These are phyloP conservation scores for Montipora efflorescens DNA, from an alignment of 64 coral and sea anemone species.

Conservation along the genomic window DNA sequence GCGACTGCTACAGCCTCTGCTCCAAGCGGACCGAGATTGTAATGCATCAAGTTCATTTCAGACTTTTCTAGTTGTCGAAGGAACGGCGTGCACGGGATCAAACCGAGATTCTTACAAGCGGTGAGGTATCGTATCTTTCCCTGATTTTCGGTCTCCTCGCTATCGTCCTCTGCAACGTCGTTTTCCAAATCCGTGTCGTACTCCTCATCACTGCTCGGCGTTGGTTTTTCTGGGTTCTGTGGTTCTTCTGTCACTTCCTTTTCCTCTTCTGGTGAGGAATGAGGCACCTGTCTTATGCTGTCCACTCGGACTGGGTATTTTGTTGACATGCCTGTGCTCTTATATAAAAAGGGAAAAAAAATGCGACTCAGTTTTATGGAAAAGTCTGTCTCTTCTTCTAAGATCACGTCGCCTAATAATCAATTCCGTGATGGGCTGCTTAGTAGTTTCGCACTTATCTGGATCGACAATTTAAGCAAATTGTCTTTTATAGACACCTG, in stretches of 20 bases:
- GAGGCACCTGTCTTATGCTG: slow-evolving; percentile 75
- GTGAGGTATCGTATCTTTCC: slow-evolving; percentile 75
- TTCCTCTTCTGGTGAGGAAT: slow-evolving; percentile 1
- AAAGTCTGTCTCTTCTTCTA: too few species aligned
- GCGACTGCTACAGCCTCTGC: slow-evolving; percentile 88
- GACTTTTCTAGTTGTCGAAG: slow-evolving; percentile 75
- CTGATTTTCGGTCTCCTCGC: slow-evolving; percentile 24
- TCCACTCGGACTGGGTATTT: slow-evolving; percentile 62
- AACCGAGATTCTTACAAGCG: slow-evolving; percentile 73
- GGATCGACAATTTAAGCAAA: too few species aligned
- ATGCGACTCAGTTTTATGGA: neutral
- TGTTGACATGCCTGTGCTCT: slow-evolving; percentile 6
- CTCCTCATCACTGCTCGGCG: slow-evolving; percentile 73
- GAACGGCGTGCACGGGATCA: slow-evolving; percentile 87
- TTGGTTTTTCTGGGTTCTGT: slow-evolving; percentile 6
- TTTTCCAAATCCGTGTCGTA: slow-evolving; percentile 93
- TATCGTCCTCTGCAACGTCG: slow-evolving; percentile 34
- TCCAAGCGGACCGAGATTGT: slow-evolving; percentile 80
- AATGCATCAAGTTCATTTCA: slow-evolving; percentile 88
- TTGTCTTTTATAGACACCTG: too few species aligned
- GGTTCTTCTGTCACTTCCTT: slow-evolving; percentile 12
- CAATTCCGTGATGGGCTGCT: too few species aligned
- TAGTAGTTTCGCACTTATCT: too few species aligned
- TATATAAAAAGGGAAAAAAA: neutral
- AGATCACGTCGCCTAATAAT: too few species aligned